These are phyloP conservation scores for Parambassis ranga DNA, from an alignment of 2,797 vertebrate genomes.

Conservation along the genomic window DNA sequence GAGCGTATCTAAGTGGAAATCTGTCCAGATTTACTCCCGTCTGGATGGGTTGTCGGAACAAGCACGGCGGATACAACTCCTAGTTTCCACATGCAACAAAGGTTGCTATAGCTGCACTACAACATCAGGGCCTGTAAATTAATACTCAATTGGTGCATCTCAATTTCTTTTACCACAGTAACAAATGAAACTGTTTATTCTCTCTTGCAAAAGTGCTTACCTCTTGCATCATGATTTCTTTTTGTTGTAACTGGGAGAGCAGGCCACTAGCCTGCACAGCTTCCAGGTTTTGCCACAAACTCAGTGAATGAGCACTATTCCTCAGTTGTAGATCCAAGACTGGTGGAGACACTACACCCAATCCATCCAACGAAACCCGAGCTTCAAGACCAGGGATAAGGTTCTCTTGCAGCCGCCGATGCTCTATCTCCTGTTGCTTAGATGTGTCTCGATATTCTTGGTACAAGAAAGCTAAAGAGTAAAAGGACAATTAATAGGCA, in stretches of 20 bases:
- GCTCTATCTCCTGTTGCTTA: constrained; percentile 92
- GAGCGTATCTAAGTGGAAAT: too few species aligned
- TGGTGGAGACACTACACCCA: constrained; percentile 44
- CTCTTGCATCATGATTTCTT: constrained; percentile 93
- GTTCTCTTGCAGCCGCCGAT: constrained; percentile 87
- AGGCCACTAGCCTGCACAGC: constrained; percentile 87
- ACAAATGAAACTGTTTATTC: background rate
- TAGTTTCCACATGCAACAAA: too few species aligned
- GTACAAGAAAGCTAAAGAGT: constrained; percentile 87
- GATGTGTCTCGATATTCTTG: constrained; percentile 96
- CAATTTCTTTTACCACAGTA: too few species aligned
- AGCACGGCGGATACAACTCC: too few species aligned
- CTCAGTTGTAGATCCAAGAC: constrained; percentile 79
- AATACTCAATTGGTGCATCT: too few species aligned
- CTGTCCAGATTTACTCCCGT: too few species aligned
- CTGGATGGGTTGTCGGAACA: too few species aligned
- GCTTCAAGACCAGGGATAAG: constrained; percentile 31
- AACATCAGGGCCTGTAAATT: too few species aligned
- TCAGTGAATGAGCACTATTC: constrained; percentile 78
- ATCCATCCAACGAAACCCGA: constrained; percentile 17
- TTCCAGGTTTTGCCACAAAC: constrained; percentile 94
- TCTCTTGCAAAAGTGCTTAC: constrained; percentile 28
- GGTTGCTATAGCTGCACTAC: too few species aligned
- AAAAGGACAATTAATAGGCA: constrained; percentile 1
- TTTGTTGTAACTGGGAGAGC: constrained; percentile 83